These are phyloP conservation scores for Melanaphis sacchari DNA, from an alignment of 1,140 invertebrate species.

Conservation along the genomic window DNA sequence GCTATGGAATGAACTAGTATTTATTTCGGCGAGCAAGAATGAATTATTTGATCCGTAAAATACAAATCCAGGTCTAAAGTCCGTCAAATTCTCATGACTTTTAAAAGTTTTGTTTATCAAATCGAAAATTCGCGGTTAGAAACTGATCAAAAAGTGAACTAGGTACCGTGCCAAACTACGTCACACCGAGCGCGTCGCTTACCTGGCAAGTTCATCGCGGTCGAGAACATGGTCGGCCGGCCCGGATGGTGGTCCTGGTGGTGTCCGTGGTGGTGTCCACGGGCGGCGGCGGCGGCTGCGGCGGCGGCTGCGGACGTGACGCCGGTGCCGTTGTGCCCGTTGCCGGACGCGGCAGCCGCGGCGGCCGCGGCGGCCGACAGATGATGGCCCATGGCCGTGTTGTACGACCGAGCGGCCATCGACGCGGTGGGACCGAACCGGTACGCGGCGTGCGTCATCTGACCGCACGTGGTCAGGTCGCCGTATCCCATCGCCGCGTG, in stretches of 20 bases:
- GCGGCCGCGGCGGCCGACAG: constrained; percentile 46
- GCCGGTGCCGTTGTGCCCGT: constrained; percentile 13
- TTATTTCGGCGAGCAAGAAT: too few relatives aligned
- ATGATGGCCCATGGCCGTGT: constrained; percentile 54
- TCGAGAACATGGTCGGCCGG: constrained; percentile 40
- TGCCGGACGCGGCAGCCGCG: constrained; percentile 19
- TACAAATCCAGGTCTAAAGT: too few relatives aligned
- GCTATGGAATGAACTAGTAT: neutral
- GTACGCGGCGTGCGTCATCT: constrained; percentile 54
- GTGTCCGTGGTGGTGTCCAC: constrained; percentile 26
- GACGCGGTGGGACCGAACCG: constrained; percentile 53
- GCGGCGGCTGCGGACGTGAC: neutral
- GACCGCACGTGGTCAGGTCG: constrained; percentile 36
- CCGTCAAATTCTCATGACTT: too few relatives aligned
- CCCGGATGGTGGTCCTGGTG: constrained; percentile 51
- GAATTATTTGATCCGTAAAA: too few relatives aligned
- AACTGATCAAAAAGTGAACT: too few relatives aligned
- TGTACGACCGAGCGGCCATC: constrained; percentile 53
- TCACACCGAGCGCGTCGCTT: neutral
- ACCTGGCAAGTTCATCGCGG: constrained; percentile 50
- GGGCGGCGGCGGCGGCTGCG: constrained; percentile 15
- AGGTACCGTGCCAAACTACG: too few relatives aligned
- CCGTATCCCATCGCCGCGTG: constrained; percentile 55
- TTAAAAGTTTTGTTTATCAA: too few relatives aligned
- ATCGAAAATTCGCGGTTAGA: too few relatives aligned